phyloP scores from a whole-genome alignment of 2,797 vertebrate species.

The Dendrocincla fuliginosa region DNA sequence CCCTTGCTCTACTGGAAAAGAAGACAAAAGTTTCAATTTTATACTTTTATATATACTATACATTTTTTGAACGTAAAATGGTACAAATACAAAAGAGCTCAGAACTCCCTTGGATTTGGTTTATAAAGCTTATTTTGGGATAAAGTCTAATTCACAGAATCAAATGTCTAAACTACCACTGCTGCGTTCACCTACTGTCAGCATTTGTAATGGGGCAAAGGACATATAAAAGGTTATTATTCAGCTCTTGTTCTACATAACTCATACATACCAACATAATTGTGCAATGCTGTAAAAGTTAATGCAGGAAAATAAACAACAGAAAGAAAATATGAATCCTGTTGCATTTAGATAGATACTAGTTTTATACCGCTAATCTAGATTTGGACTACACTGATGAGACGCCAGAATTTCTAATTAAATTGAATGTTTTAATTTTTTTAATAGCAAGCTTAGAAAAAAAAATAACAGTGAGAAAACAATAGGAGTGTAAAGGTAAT shows the following conservation, averaged over 20 bases:
- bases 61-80: not conserved
- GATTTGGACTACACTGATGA: not conserved
- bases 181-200: not conserved
- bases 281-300: not conserved
- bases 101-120: not conserved
- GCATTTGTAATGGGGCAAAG: not conserved
- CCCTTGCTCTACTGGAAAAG: not conserved
- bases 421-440: not conserved
- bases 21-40: not conserved
- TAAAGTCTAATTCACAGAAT: not conserved
- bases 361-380: not conserved
- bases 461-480: not conserved
- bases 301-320: not conserved
- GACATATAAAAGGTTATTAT: not conserved
- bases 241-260: not conserved
- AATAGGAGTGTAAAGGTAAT: not conserved
- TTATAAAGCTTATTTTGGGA: not conserved
- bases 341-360: fast-evolving
- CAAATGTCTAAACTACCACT: not conserved
- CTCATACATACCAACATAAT: no score
- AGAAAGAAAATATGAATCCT: not conserved
- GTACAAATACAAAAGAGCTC: not conserved
- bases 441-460: not conserved
- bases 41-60: not conserved
- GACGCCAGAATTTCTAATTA: not conserved